Evolutionary conservation across 2,888 invertebrate species (phyloP).

Genomic region (Brachyptera putata): DNA sequence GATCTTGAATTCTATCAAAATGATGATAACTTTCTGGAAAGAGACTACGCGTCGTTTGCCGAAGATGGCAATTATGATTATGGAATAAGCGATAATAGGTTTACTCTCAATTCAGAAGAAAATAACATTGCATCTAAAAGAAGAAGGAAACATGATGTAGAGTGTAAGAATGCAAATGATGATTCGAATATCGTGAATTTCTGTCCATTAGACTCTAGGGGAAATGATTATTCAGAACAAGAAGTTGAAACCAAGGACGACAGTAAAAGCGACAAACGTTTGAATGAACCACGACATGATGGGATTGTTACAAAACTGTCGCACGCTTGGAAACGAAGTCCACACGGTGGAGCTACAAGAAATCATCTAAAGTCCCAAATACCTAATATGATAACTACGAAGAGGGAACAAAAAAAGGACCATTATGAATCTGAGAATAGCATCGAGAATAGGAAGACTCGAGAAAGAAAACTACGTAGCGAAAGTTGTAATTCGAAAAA

Average conservation of each 20-base stretch:
- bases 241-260: neutral
- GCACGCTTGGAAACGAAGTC: slow-evolving; percentile 3
- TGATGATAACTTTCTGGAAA: neutral
- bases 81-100: too few relatives aligned
- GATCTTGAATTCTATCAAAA: too few relatives aligned
- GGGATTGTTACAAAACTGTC: neutral
- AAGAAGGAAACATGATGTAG: neutral
- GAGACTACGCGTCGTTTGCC: neutral
- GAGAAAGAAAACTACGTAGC: neutral
- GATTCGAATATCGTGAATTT: too few relatives aligned
- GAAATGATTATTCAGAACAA: neutral
- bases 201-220: neutral
- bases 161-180: neutral
- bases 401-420: too few relatives aligned
- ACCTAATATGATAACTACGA: slow-evolving; percentile 27
- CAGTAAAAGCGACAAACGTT: neutral
- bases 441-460: slow-evolving; percentile 25
- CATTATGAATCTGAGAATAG: slow-evolving; percentile 28
- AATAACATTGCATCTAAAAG: neutral
- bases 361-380: slow-evolving; percentile 1
- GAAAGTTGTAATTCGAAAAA: neutral
- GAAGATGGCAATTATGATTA: neutral
- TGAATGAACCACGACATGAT: too few relatives aligned
- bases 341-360: slow-evolving; percentile 6
- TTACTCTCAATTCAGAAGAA: too few relatives aligned